phyloP scores from a whole-genome alignment of 2,888 invertebrate species.

The Nomada ferruginata region DNA sequence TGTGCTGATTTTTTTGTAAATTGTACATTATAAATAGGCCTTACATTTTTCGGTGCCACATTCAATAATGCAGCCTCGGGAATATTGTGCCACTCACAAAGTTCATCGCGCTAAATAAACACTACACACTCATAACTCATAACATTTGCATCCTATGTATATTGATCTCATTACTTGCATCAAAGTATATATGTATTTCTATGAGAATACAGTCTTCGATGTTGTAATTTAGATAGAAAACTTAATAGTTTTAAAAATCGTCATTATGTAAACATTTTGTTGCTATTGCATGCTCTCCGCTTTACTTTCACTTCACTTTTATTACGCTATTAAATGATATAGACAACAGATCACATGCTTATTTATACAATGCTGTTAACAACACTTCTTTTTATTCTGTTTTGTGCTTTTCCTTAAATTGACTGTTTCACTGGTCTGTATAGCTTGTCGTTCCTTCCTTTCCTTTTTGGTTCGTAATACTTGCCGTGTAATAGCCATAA shows the following conservation, averaged over 20 bases:
- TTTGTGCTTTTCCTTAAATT: slow-evolving; percentile 89
- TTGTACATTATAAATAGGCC: slow-evolving; percentile 68
- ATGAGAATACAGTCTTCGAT: slow-evolving; percentile 67
- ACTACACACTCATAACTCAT: slow-evolving; percentile 62
- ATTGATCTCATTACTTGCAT: slow-evolving; percentile 65
- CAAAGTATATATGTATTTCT: slow-evolving; percentile 67
- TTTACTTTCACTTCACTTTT: slow-evolving; percentile 62
- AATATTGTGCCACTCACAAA: slow-evolving; percentile 54
- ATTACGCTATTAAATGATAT: slow-evolving; percentile 74
- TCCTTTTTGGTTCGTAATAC: slow-evolving; percentile 94
- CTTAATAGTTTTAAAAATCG: slow-evolving; percentile 70
- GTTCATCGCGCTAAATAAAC: slow-evolving; percentile 66
- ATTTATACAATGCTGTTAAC: slow-evolving; percentile 78
- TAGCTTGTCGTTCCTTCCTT: slow-evolving; percentile 90
- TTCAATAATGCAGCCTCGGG: slow-evolving; percentile 51
- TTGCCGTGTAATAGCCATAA: slow-evolving; percentile 90
- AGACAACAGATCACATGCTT: slow-evolving; percentile 65
- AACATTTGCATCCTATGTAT: slow-evolving; percentile 62
- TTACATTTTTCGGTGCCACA: slow-evolving; percentile 59
- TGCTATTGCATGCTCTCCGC: slow-evolving; percentile 58
- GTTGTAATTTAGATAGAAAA: slow-evolving; percentile 72
- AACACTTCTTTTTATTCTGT: slow-evolving; percentile 85
- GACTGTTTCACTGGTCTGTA: slow-evolving; percentile 88
- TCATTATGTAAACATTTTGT: slow-evolving; percentile 72
- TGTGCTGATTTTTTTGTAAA: slow-evolving; percentile 54